Evolutionary conservation across 53 echinoderm and acorn worm species (phyloP), one percentile per base, ranked within the genome.

Genomic region (Echinarachnius parma): DNA sequence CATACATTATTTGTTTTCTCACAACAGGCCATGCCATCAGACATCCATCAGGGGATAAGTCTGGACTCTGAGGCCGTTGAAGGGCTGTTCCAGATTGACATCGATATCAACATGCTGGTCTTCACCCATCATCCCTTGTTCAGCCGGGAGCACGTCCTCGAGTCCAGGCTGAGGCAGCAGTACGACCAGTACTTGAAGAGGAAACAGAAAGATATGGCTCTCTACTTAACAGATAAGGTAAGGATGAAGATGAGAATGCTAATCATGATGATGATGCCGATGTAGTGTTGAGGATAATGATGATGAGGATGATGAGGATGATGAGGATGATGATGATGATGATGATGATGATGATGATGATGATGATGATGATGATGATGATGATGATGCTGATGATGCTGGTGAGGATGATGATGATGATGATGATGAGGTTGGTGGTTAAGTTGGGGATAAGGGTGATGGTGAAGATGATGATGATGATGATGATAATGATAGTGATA

Each of bases 71-170:
- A 81, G 24, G 59, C 54, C 9, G 34, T 78, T 18, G 83, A 82
- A 3, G 80, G 87, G 25, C 77, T 69, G 34, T 91, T 87, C 59
- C 96, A 96, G 76, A 75, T 96, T 2, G 96, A 96, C 49, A 60
- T 96, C 30, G 96, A 96, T 32, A 80, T 96, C 77, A 96, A 96
- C 54, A 87, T 66, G 44, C 55, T 96, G 15, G 86, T 91, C 59
- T 96, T 96, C 49, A 96, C 91, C 34, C 96, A 96, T 24, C 96
- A 96, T 39, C 84, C 96, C 0, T 71, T 89, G 23, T 96, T 96
- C 77, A 96, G 96, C 66, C 87, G 88, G 48, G 96, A 96, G 62
- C 96, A 96, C 39, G 91, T 96, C 20, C 52, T 96, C 19, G 86
- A 90, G 9, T 87, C 96, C 32, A 96, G 54, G 54, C 85, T 96